Conservation (phyloP, 2,888 invertebrate species). For the Altica lythri region DNA sequence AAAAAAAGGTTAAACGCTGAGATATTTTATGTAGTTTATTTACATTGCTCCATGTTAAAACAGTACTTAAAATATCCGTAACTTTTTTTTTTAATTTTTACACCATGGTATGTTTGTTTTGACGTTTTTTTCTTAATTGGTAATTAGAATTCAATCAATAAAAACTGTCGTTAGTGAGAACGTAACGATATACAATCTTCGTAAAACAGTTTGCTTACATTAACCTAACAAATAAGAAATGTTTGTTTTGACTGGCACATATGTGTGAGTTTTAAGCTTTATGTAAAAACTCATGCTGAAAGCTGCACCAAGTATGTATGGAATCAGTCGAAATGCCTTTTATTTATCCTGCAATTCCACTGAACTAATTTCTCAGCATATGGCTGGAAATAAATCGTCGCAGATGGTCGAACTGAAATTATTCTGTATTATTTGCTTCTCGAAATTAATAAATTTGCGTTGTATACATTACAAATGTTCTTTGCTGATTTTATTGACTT, state of each 20-base stretch:
- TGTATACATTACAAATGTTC: background rate
- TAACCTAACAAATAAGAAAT: conserved; percentile 7
- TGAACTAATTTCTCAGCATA: conserved; percentile 23
- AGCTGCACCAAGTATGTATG: conserved; percentile 19
- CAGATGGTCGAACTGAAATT: conserved; percentile 18
- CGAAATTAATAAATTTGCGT: conserved; percentile 18
- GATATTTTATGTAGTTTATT: too few relatives aligned
- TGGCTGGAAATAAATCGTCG: conserved; percentile 20
- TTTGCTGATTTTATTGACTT: background rate
- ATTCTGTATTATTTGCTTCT: conserved; percentile 13
- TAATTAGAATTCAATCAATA: conserved; percentile 13
- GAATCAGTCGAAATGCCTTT: conserved; percentile 18
- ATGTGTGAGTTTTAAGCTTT: conserved; percentile 13
- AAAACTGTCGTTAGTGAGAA: conserved; percentile 7
- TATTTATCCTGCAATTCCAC: conserved; percentile 19
- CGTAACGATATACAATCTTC: background rate
- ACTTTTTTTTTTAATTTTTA: too few relatives aligned
- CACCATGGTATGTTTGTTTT: conserved; percentile 7
- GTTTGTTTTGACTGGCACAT: conserved; percentile 11
- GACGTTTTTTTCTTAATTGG: conserved; percentile 5
- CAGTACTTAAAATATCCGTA: too few relatives aligned
- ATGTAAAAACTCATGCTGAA: conserved; percentile 17
- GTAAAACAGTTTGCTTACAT: conserved; percentile 9
- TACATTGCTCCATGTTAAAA: too few relatives aligned
- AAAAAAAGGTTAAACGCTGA: too few relatives aligned